Percentiles rank a stretch among this genome's conserved stretches.
phyloP scores from a whole-genome alignment of 2,797 vertebrate species.

The Carcharodon carcharias region DNA sequence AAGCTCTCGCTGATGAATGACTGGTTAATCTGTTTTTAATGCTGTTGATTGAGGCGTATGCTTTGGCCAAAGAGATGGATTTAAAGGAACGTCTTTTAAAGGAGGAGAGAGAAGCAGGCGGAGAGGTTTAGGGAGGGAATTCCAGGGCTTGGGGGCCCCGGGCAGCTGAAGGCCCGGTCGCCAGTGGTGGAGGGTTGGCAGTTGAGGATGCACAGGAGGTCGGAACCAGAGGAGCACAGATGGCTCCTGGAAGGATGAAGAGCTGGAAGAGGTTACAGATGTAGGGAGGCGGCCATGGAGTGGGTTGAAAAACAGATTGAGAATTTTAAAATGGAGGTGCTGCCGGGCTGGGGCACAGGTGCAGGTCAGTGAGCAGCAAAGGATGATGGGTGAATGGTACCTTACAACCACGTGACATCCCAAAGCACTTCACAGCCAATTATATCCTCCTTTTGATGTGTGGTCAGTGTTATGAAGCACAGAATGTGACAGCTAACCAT shows the following conservation, averaged over 20 bases:
- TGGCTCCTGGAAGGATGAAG: neutral
- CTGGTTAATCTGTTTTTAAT: neutral
- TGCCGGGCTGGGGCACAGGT: neutral
- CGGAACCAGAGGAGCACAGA: neutral
- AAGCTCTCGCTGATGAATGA: neutral
- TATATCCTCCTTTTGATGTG: too few species aligned
- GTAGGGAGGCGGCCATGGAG: neutral
- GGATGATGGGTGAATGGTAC: too few species aligned
- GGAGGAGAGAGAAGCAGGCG: neutral
- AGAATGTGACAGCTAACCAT: neutral
- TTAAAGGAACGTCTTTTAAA: neutral
- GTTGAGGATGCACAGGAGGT: neutral
- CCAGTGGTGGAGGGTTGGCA: neutral
- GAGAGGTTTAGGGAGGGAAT: neutral
- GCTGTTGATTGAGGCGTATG: neutral
- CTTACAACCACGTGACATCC: too few species aligned
- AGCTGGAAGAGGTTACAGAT: neutral
- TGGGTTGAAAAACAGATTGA: neutral
- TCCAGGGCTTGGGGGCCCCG: neutral
- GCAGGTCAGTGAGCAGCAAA: too few species aligned
- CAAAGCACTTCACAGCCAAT: too few species aligned
- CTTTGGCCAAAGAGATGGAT: neutral
- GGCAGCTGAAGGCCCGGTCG: neutral
- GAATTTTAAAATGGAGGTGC: neutral
- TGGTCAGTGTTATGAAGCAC: neutral